Conservation (phyloP, 37 sponge, comb jelly and placozoan genomes). For the Spongilla lacustris region DNA sequence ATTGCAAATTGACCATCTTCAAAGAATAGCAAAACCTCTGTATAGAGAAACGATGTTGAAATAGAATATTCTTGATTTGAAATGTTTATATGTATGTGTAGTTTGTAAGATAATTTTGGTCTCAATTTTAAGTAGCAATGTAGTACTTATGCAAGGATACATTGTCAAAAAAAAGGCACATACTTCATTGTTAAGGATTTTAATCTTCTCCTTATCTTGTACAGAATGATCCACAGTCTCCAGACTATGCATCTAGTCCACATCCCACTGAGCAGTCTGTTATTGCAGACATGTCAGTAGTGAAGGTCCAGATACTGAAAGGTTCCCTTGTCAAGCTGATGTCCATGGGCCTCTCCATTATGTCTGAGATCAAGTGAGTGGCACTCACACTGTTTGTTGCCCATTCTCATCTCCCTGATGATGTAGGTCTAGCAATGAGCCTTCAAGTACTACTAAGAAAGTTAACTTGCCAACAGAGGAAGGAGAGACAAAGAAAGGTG, state of each 20-base stretch:
- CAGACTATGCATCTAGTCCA: conserved; percentile 28
- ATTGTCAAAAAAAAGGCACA: no score
- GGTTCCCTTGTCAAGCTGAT: conserved; percentile 46
- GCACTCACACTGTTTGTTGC: not conserved
- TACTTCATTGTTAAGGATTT: no score
- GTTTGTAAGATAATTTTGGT: no score
- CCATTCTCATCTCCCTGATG: not conserved
- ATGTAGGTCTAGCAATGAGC: not conserved
- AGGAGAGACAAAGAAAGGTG: not conserved
- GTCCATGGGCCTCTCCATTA: conserved; percentile 5
- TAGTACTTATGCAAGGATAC: no score
- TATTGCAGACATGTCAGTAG: conserved; percentile 19
- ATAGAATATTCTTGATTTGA: no score
- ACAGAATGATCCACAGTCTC: conserved; percentile 44
- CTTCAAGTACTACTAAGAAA: not conserved
- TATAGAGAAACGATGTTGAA: no score
- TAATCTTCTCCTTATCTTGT: not conserved
- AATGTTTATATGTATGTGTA: no score
- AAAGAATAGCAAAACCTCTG: no score
- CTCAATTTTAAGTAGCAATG: no score
- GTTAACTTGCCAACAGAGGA: not conserved
- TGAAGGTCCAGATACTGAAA: conserved; percentile 21
- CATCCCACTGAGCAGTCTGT: conserved; percentile 39
- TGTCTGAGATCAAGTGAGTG: conserved; percentile 32
- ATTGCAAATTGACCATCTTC: no score